A percentile compares a stretch with the other conserved stretches of the same genome.
Evolutionary conservation across 2,797 vertebrate genomes (phyloP).

Genomic region (Alectoris magna): DNA sequence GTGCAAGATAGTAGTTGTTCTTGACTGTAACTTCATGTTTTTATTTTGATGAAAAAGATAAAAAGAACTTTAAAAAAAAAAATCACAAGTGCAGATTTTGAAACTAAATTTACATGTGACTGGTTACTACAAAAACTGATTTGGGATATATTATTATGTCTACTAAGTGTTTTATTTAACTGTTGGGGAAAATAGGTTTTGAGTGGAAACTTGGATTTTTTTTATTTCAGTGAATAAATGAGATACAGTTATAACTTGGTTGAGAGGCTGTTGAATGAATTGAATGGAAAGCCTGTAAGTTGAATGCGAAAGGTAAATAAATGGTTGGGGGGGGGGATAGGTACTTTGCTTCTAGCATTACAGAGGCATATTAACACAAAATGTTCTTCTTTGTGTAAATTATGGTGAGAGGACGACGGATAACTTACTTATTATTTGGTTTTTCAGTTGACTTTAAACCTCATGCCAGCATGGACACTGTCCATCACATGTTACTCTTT

Average conservation of each 20-base stretch:
- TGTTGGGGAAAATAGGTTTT: not conserved
- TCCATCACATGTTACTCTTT: conserved; percentile 96
- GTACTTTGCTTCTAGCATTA: not conserved
- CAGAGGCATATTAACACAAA: not conserved
- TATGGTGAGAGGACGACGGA: not conserved
- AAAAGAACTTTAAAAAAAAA: not conserved
- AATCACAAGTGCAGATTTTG: not conserved
- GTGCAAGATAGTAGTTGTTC: not conserved
- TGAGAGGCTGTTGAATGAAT: not conserved
- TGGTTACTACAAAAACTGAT: not conserved
- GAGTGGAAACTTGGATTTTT: not conserved
- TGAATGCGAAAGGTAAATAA: not conserved
- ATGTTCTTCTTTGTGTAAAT: not conserved
- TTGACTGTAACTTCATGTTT: not conserved
- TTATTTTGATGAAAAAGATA: not conserved
- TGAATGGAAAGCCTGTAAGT: not conserved
- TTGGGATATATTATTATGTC: not conserved
- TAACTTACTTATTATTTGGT: conserved; percentile 24
- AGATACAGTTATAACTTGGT: not conserved
- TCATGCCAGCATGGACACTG: conserved; percentile 94
- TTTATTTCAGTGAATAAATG: not conserved
- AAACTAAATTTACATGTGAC: not conserved
- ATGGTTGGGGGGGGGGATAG: not conserved
- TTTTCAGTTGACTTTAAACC: conserved; percentile 95
- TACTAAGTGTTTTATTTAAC: not conserved